Evolutionary conservation across 2,888 invertebrate genomes (phyloP), one percentile per base, ranked within the genome.

Genomic region (Lasioglossum oenotherae): DNA sequence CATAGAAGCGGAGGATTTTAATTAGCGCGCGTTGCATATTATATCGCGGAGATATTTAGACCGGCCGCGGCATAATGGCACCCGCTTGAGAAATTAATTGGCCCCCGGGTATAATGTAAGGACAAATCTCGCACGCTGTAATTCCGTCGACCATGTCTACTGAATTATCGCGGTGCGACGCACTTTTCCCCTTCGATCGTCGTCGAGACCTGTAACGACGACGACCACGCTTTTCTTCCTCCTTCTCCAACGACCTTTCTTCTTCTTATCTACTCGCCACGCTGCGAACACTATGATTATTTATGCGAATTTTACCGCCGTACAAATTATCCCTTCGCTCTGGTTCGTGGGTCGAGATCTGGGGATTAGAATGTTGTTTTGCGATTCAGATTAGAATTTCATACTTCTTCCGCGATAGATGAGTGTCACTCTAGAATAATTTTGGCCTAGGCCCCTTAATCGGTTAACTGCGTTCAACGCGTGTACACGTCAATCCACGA

Each of bases 1-100:
- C 86, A 86, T 75, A 86, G 86, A 81, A 75, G 71, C 86, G 86
- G 80, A 86, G 86, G 86, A 86, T 86, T 86, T 86, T 86, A 86
- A 86, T 86, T 86, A 86, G 85, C 85, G 78, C 76, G 64, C 86
- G 80, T 86, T 73, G 78, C 85, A 84, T 85, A 81, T 85, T 81
- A 78, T 85, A 83, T 78, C 78, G 80, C 78, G 78, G 78, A 57
- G 86, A 75, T 81, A 78, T 80, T 85, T 85, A 85, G 78, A 78
- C 78, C 81, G 73, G 79, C 77, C 77, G 69, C 46, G 49, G 46
- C 41, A 74, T 80, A 74, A 79, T 60, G 78, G 57, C 72, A 75
- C 57, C 82, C 41, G 85, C 74, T 80, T 84, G 77, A 84, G 84
- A 84, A 85, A 85, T 85, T 85, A 84, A 85, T 85, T 85, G 85